Conservation (phyloP, 2,888 invertebrate genomes). For the Tuta absoluta region DNA sequence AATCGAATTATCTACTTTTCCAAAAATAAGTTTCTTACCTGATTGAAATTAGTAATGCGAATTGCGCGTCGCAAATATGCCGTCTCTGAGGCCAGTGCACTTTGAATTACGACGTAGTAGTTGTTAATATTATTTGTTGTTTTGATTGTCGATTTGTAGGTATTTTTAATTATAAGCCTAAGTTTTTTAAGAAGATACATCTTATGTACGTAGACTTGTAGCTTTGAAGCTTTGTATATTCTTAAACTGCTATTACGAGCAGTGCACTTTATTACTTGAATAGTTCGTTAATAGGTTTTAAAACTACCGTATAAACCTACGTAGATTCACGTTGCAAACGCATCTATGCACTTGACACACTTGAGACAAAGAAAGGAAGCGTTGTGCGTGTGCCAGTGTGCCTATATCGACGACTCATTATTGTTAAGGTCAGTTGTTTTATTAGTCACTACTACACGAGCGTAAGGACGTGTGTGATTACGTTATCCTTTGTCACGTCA, state of each 20-base stretch:
- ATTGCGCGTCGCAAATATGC: background rate
- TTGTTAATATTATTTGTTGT: background rate
- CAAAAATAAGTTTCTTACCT: background rate
- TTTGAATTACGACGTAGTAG: background rate
- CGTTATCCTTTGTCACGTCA: conserved; percentile 2
- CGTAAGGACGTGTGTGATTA: background rate
- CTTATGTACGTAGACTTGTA: too few species aligned
- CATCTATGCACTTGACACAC: conserved; percentile 35
- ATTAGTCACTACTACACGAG: background rate
- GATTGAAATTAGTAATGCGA: background rate
- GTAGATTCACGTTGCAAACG: conserved; percentile 29
- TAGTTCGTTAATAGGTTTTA: too few species aligned
- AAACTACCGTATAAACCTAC: background rate
- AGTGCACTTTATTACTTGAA: too few species aligned
- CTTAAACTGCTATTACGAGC: too few species aligned
- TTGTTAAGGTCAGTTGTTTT: conserved; percentile 14
- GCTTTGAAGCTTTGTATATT: too few species aligned
- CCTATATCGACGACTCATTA: conserved; percentile 21
- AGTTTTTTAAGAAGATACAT: too few species aligned
- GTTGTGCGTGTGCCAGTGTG: conserved; percentile 18
- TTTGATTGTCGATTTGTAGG: background rate
- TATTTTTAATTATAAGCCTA: too few species aligned
- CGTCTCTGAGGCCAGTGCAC: background rate
- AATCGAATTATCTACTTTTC: too few species aligned
- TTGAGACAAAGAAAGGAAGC: conserved; percentile 36